A percentile compares a stretch with the other conserved stretches of the same genome.
phyloP scores from a whole-genome alignment of 2,113 vertebrate genomes.

The Phoxinus phoxinus region DNA sequence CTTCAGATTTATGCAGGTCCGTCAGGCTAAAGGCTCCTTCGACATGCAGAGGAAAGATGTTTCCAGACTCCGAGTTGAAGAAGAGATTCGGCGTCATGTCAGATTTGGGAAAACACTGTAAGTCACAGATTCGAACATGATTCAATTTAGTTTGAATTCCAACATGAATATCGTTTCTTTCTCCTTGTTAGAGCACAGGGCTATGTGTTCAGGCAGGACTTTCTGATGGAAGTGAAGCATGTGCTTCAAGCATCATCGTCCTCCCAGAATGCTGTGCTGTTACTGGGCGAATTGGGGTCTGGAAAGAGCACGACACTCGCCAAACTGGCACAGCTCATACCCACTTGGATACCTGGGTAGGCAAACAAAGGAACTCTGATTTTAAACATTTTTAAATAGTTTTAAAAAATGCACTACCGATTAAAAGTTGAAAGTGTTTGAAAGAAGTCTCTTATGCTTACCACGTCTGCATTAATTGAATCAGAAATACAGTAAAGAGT shows the following conservation, averaged over 20 bases:
- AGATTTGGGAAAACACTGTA: constrained; percentile 64
- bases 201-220: constrained; percentile 63
- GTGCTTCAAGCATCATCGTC: constrained; percentile 51
- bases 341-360: constrained; percentile 71
- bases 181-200: constrained; percentile 58
- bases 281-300: constrained; percentile 68
- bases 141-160: constrained; percentile 3
- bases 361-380: constrained; percentile 27
- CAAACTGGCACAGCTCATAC: constrained; percentile 63
- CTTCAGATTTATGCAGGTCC: constrained; percentile 59
- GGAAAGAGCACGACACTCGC: constrained; percentile 73
- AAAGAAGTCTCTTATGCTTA: background rate
- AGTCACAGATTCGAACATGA: constrained; percentile 44
- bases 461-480: background rate
- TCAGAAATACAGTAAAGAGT: background rate
- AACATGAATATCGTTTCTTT: background rate
- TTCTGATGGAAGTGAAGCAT: constrained; percentile 63
- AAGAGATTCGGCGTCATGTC: constrained; percentile 66
- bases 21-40: constrained; percentile 46
- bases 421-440: background rate
- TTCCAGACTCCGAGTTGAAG: constrained; percentile 50
- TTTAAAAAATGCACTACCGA: background rate
- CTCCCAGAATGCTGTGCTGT: constrained; percentile 56
- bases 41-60: constrained; percentile 62
- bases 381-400: background rate